These are phyloP conservation scores for Apus apus DNA, from an alignment of 2,113 vertebrate genomes.

Conservation along the genomic window DNA sequence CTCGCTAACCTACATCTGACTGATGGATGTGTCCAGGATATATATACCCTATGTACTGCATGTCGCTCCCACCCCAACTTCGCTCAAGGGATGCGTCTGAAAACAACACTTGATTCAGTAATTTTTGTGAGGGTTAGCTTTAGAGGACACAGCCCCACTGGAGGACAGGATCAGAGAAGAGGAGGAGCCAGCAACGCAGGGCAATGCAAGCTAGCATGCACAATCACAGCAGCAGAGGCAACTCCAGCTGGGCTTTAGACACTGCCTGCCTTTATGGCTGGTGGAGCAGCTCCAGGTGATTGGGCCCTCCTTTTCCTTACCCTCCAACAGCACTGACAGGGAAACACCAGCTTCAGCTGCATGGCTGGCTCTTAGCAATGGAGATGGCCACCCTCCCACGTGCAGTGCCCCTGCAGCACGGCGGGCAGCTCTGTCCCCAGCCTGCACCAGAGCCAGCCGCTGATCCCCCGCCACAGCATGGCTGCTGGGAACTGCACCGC, in stretches of 20 bases:
- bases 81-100: not conserved
- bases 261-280: not conserved
- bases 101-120: not conserved
- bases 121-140: not conserved
- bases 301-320: rapidly evolving
- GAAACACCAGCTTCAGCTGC: not conserved
- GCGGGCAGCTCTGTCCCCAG: not conserved
- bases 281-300: rapidly evolving
- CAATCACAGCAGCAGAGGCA: not conserved
- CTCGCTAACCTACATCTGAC: not conserved
- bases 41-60: not conserved
- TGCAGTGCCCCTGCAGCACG: rapidly evolving
- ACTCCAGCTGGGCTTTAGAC: rapidly evolving
- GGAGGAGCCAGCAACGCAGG: not conserved
- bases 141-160: not conserved
- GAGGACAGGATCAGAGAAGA: not conserved
- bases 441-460: rapidly evolving
- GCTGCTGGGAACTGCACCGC: too few relatives aligned
- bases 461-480: rapidly evolving
- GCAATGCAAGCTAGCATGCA: constrained; percentile 7
- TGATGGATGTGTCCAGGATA: not conserved
- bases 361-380: not conserved
- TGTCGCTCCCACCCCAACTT: not conserved
- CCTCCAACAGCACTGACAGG: not conserved
- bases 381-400: rapidly evolving